Evolutionary conservation across 1,140 invertebrate genomes (phyloP), one percentile per base, ranked within the genome.

Genomic region (Copidosoma floridanum): DNA sequence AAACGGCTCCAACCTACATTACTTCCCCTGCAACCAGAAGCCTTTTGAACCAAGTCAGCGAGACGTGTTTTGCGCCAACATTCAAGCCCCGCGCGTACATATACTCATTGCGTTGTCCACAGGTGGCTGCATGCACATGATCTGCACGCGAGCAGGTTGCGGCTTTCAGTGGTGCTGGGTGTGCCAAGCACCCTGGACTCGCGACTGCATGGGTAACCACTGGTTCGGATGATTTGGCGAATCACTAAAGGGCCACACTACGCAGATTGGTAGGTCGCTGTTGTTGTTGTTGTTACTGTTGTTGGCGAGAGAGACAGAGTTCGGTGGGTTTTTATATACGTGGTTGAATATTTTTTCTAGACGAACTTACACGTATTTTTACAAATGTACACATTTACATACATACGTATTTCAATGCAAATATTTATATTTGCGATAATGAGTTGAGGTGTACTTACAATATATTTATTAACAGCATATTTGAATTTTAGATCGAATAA

Each of bases 91-190:
- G 32, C 32, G 7, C n/a, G n/a, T n/a, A n/a, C n/a, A n/a, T n/a
- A n/a, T n/a, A n/a, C 4, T 1, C 26, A 37, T 68, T 48, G 60
- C 52, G 27, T n/a, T 47, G 29, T 50, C 1, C 8, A n/a, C 72
- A 91, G 89, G 89, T 69, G 92, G 92, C 14, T 94, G 92, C 75
- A 94, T 94, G 92, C 92, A 95, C 71, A 94, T 94, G 88, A 82
- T 90, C 11, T 92, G 90, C 66, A 86, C 86, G 20, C 82, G 89
- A 70, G 81, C 85, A 47, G 85, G 88, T 4, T 95, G 92, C 77
- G 82, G 82, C 23, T 89, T 85, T 66, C 87, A 93, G 65, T 95
- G 92, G 92, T 95, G 92, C 76, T 95, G 92, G 92, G 81, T 94
- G 10, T 95, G 92, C 73, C 89, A 93, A 76, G 88, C 85, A 2